Base-by-base conservation (phyloP, 2,888 invertebrate species). In the Agrochola litura region DNA sequence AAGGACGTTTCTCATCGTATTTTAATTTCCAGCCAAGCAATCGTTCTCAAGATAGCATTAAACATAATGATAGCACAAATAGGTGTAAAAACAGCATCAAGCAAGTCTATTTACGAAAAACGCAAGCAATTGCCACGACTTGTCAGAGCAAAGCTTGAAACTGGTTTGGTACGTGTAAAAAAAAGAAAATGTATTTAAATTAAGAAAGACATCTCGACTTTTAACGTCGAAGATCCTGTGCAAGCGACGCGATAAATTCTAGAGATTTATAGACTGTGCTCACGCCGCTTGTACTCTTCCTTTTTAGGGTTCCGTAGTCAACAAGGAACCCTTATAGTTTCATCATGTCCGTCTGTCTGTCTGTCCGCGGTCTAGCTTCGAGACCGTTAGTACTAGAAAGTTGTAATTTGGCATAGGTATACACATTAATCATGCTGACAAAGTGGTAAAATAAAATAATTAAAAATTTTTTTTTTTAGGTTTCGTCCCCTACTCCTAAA, bases 171-270 rank as follows among this genome's bases (percentile, higher is more conserved):
- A 61, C 56, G 52, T 69, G 58, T 30, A 80, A 70, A 86, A 83
- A 83, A 73, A 68, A 68, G 56, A 60, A 76, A 66, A 76, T 64
- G 46, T 68, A 78, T 83, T 72, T 69, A 79, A 83, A 86, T 79
- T 79, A 83, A 86, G 79, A 83, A 79, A 84, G 86, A 75, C 72
- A 83, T 86, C 84, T 73, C 58, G 63, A 19, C 25, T 22, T 73
- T 69, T 69, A 70, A 79, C n/a, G 43, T 8, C 16, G 19, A n/a
- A 25, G 25, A 12, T 73, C 84, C 80, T 66, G 60, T 61, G 37
- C 37, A 65, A 75, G 83, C 74, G 41, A 67, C 30, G 61, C 78
- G 25, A 82, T 76, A 65, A 52, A 46, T 76, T 58, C 9, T 52
- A 22, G 1, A 82, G 56, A 76, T 37, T 81, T 76, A 61, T 80